These are phyloP conservation scores for Phainopepla nitens DNA, from an alignment of 2,113 vertebrate genomes.

Conservation along the genomic window DNA sequence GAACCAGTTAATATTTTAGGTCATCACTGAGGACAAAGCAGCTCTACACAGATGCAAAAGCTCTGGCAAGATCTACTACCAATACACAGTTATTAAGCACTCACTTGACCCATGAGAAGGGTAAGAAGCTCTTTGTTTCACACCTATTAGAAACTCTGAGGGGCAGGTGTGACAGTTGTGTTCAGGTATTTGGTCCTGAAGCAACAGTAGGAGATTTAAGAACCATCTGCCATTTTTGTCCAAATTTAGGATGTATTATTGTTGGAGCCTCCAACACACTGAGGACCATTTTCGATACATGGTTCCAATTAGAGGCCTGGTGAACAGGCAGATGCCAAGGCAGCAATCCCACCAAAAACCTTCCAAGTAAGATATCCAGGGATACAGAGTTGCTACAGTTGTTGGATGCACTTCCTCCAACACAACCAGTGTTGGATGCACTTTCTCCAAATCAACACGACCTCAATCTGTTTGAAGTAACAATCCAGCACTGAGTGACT, in stretches of 20 bases:
- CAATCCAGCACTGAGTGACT: neutral
- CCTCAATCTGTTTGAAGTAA: neutral
- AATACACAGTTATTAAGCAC: neutral
- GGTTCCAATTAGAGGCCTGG: neutral
- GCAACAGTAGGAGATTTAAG: neutral
- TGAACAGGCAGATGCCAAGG: neutral
- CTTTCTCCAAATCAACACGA: neutral
- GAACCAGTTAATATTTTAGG: neutral
- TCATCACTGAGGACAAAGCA: neutral
- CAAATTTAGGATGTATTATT: neutral
- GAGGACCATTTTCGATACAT: neutral
- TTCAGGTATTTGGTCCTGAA: neutral
- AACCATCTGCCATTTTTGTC: neutral
- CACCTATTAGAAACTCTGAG: neutral
- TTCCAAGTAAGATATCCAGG: neutral
- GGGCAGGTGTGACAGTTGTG: neutral
- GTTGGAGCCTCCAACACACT: neutral
- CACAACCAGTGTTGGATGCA: no score
- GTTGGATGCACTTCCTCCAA: neutral
- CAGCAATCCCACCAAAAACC: neutral
- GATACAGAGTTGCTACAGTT: neutral
- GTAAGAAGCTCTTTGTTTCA: neutral
- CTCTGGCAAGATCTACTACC: neutral
- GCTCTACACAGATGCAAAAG: neutral
- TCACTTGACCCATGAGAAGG: neutral